These are phyloP conservation scores for Protaetia brevitarsis DNA, from an alignment of 1,140 invertebrate genomes.

Conservation along the genomic window DNA sequence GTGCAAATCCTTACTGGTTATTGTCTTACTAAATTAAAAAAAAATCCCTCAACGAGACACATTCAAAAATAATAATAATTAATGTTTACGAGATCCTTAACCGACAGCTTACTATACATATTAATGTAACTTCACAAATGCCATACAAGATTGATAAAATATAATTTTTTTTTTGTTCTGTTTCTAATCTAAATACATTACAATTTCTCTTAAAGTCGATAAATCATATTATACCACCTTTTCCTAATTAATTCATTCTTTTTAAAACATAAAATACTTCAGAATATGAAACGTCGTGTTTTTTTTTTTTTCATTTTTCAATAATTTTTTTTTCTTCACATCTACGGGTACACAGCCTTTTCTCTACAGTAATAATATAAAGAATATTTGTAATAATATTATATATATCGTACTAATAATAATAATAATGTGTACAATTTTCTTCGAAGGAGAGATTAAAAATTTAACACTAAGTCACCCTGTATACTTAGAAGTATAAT, in stretches of 20 bases:
- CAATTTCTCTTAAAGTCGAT: too few species aligned
- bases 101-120: too few species aligned
- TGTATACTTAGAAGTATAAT: conserved; percentile 27
- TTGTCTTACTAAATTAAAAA: too few species aligned
- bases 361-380: conserved; percentile 17
- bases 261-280: not conserved
- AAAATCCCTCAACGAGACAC: too few species aligned
- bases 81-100: too few species aligned
- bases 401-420: not conserved
- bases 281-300: not conserved
- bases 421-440: conserved; percentile 22
- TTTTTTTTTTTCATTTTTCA: not conserved
- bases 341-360: conserved; percentile 24
- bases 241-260: not conserved
- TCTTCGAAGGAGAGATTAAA: conserved; percentile 25
- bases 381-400: not conserved
- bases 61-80: too few species aligned
- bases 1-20: too few species aligned
- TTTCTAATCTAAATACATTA: too few species aligned
- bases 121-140: too few species aligned
- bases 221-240: too few species aligned
- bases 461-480: conserved; percentile 23
- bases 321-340: conserved; percentile 1
- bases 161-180: too few species aligned
- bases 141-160: too few species aligned